phyloP scores from a whole-genome alignment of 2,797 vertebrate species.

The Gorsachius magnificus region DNA sequence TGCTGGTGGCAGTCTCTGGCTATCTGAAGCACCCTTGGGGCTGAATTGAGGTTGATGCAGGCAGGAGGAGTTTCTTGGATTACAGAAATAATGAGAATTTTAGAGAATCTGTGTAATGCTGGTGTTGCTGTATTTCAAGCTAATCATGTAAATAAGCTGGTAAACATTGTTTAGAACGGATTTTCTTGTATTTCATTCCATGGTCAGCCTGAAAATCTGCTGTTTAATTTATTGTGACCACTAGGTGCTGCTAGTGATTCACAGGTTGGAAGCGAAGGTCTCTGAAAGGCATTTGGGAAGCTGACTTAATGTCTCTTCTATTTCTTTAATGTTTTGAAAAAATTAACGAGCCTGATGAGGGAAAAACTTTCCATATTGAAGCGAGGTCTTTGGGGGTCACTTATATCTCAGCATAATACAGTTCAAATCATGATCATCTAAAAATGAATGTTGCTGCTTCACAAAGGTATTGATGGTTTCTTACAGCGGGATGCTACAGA shows the following conservation, averaged over 20 bases:
- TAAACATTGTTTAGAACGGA: neutral
- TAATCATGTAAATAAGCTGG: neutral
- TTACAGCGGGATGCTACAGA: neutral
- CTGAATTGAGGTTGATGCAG: neutral
- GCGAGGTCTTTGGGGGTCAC: neutral
- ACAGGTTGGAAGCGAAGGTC: neutral
- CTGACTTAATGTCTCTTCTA: neutral
- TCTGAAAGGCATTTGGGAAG: neutral
- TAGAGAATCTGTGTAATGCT: neutral
- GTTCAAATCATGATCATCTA: neutral
- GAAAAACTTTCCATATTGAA: neutral
- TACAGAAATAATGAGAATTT: neutral
- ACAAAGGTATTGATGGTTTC: neutral
- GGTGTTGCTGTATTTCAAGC: neutral
- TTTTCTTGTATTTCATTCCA: neutral
- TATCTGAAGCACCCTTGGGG: neutral
- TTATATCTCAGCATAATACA: neutral
- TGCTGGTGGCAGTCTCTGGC: neutral
- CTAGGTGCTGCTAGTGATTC: constrained; percentile 71
- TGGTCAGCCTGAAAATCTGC: neutral
- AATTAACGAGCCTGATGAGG: neutral
- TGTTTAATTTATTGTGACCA: constrained; percentile 11
- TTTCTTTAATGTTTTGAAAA: neutral
- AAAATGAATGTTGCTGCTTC: neutral
- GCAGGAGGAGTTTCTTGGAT: neutral